Base-by-base conservation (phyloP, 92 coral and sea anemone species). In the Meandrina meandrites region DNA sequence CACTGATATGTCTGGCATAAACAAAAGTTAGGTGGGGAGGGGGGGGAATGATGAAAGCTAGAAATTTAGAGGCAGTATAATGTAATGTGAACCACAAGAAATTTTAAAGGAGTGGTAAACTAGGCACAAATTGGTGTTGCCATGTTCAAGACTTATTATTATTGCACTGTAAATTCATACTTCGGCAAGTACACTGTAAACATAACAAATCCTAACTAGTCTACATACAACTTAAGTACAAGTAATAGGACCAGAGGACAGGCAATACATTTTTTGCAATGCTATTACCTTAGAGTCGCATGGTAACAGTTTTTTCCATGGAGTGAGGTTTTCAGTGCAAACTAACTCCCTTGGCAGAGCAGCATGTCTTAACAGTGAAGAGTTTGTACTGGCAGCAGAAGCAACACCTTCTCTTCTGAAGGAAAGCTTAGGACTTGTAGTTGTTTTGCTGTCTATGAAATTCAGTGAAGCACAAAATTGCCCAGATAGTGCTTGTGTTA, bases 401-500 rank as follows among this genome's bases (percentile, higher is more conserved):
- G 99, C 83, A 78, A 93, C 90, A 5, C 99, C 99, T 70, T 92
- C 94, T 71, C 98, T 90, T 84, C 96, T 86, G 80, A 97, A 97
- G 45, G 99, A 93, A 72, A 93, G 79, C 84, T 89, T 90, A 1
- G 99, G 99, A 31, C 94, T 91, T 40, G 93, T 91, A 58, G 98
- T 92, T 66, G 95, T 92, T 87, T 97, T 94, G 71, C 93, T 86
- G 88, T 97, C 98, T 76, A 97, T 95, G 80, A 95, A 97, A 90
- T 97, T 97, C 72, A 97, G 90, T 47, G 99, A 97, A 7, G 99
- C 99, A 90, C 99, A 97, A 79, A 96, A 97, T 85, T 97, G 99
- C 2, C 99, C 99, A 48, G 99, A 94, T 27, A 97, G 80, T 57
- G 97, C 99, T 75, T 97, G 98, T 9, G 99, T 95, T 48, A 97